Percentiles rank a stretch among this genome's conserved stretches.
phyloP scores from a whole-genome alignment of 2,888 invertebrate species.

The Carpatolechia fugitivella region DNA sequence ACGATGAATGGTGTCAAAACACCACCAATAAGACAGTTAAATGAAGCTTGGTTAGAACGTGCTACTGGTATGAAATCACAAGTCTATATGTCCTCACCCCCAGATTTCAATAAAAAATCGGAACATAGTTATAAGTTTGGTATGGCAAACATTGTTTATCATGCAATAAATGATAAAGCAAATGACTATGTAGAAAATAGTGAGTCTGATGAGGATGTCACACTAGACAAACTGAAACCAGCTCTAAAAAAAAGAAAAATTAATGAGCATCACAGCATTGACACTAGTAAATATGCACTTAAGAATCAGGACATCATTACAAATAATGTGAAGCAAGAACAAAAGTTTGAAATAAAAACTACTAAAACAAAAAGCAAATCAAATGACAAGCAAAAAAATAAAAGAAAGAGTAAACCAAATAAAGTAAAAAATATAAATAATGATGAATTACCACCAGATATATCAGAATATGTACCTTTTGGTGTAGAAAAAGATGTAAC shows the following conservation, averaged over 20 bases:
- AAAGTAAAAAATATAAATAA: conserved; percentile 18
- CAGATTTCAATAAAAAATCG: background rate
- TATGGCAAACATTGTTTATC: conserved; percentile 53
- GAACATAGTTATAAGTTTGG: conserved; percentile 48
- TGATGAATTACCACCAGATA: conserved; percentile 57
- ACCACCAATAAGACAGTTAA: conserved; percentile 49
- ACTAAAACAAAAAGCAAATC: conserved; percentile 18
- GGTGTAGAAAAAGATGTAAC: conserved; percentile 55
- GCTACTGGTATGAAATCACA: conserved; percentile 55
- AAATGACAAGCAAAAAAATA: conserved; percentile 25
- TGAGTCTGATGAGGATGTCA: conserved; percentile 81
- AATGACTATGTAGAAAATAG: conserved; percentile 86
- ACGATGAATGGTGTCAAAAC: conserved; percentile 21
- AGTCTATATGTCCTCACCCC: conserved; percentile 22
- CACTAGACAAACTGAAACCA: conserved; percentile 69
- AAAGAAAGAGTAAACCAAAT: conserved; percentile 23
- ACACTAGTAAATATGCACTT: background rate
- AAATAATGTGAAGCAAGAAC: conserved; percentile 15
- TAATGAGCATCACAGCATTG: background rate
- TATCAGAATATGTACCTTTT: conserved; percentile 65
- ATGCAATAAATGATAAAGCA: conserved; percentile 38
- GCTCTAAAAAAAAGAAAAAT: conserved; percentile 76
- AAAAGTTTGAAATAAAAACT: conserved; percentile 21
- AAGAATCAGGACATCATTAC: background rate
- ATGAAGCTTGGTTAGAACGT: conserved; percentile 68